Percentiles rank a stretch among this genome's conserved stretches.
Evolutionary conservation across 2,113 vertebrate genomes (phyloP).

Genomic region (Mungos mungo): DNA sequence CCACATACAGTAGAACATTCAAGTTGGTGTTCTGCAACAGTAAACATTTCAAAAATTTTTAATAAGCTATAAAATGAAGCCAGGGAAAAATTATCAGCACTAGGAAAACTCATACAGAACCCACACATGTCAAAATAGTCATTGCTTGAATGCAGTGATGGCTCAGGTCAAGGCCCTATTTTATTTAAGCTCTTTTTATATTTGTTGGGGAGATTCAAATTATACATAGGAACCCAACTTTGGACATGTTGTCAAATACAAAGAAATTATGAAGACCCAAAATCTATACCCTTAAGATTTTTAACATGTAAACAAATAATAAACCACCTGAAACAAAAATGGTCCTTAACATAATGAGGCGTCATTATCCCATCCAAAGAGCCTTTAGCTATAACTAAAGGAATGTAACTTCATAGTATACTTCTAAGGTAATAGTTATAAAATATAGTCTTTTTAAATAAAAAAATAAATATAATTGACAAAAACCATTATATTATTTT

Average conservation of each 20-base stretch:
- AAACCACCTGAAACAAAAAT: not conserved
- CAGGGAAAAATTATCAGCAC: not conserved
- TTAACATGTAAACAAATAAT: not conserved
- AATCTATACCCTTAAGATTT: not conserved
- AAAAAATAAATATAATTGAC: too few species aligned
- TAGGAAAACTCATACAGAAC: not conserved
- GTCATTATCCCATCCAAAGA: not conserved
- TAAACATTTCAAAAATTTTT: not conserved
- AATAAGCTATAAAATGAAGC: not conserved
- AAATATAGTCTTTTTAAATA: not conserved
- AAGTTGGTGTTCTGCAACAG: not conserved
- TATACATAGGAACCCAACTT: not conserved
- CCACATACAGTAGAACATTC: not conserved
- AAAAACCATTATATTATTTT: not conserved
- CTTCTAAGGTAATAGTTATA: not conserved
- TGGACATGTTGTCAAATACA: not conserved
- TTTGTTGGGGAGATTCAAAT: not conserved
- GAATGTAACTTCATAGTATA: not conserved
- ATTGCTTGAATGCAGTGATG: not conserved
- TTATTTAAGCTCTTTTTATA: not conserved
- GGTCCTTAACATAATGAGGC: not conserved
- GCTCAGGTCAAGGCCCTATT: not conserved
- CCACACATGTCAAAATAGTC: not conserved
- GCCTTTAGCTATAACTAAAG: not conserved
- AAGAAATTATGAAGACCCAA: not conserved